phyloP scores from a whole-genome alignment of 2,113 vertebrate species.

The Fregata magnificens region DNA sequence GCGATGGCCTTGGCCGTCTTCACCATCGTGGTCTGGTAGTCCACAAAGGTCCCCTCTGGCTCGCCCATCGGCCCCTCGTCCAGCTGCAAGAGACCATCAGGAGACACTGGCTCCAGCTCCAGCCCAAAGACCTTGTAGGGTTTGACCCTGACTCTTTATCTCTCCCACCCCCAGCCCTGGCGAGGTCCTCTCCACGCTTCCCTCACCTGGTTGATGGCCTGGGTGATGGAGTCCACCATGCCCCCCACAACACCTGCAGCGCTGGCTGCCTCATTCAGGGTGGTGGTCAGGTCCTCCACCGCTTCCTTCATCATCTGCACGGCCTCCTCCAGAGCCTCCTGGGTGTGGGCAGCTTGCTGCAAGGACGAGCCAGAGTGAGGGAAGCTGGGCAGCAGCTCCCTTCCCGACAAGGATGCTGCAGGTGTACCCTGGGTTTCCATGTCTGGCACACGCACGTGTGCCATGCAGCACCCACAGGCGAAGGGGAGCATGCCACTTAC shows the following conservation, averaged over 20 bases:
- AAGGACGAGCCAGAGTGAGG: neutral
- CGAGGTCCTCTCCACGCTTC: neutral
- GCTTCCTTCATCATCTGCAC: conserved; percentile 98
- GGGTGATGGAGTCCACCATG: neutral
- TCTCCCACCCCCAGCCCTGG: neutral
- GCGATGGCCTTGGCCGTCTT: conserved; percentile 93
- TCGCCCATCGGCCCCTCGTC: conserved; percentile 82
- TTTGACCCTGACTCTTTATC: neutral
- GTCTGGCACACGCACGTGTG: no score
- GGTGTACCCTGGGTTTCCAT: neutral
- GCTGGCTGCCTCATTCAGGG: neutral
- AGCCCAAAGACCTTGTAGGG: neutral
- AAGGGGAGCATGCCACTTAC: rapidly evolving
- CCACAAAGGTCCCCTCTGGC: conserved; percentile 90
- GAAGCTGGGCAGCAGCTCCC: neutral
- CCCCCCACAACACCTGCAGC: neutral
- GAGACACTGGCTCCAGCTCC: neutral
- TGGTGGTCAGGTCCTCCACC: conserved; percentile 79
- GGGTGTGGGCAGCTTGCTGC: conserved; percentile 87
- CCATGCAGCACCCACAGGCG: rapidly evolving
- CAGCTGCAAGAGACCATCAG: conserved; percentile 60
- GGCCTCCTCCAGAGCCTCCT: conserved; percentile 91
- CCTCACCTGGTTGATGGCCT: neutral
- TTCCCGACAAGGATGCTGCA: neutral
- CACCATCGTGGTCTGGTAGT: conserved; percentile 96